Percentiles rank a stretch among this genome's conserved stretches.
Conservation (phyloP, 2,888 invertebrate species). For the Seira sanloemensis region DNA sequence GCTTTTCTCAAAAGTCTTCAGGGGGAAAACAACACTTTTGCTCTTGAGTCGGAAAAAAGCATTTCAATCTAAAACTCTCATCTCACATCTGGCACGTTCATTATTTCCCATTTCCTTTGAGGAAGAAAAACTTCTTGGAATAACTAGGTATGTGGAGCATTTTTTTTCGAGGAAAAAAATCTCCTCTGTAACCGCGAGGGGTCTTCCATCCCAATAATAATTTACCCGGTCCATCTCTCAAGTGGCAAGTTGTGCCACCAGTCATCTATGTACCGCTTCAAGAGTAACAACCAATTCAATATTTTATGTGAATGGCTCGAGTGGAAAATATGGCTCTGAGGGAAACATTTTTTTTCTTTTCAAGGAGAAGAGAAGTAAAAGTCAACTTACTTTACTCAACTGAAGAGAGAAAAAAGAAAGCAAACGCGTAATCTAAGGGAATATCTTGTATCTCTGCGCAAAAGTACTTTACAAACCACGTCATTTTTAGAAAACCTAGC, state of each 20-base stretch:
- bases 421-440: slow-evolving; percentile 26
- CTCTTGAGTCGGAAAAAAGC: slow-evolving; percentile 25
- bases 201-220: slow-evolving; percentile 28
- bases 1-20: slow-evolving; percentile 38
- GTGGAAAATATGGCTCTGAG: not conserved
- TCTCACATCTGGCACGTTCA: slow-evolving; percentile 58
- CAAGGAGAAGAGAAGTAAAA: slow-evolving; percentile 23
- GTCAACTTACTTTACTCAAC: slow-evolving; percentile 27
- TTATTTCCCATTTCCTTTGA: slow-evolving; percentile 32
- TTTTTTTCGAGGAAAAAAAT: not conserved
- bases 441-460: slow-evolving; percentile 25
- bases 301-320: not conserved
- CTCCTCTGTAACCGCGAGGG: slow-evolving; percentile 39
- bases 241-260: slow-evolving; percentile 27
- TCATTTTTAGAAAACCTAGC: not conserved
- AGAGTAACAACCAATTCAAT: slow-evolving; percentile 12
- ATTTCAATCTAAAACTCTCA: slow-evolving; percentile 54
- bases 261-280: not conserved
- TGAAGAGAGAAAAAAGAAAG: slow-evolving; percentile 12
- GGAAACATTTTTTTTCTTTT: not conserved
- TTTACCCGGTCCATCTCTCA: slow-evolving; percentile 38
- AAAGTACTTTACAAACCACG: not conserved
- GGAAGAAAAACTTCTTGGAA: slow-evolving; percentile 33
- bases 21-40: slow-evolving; percentile 46
- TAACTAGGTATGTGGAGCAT: slow-evolving; percentile 3